Conservation (phyloP, 2,888 invertebrate species). For the Pristionchus arcanus region DNA sequence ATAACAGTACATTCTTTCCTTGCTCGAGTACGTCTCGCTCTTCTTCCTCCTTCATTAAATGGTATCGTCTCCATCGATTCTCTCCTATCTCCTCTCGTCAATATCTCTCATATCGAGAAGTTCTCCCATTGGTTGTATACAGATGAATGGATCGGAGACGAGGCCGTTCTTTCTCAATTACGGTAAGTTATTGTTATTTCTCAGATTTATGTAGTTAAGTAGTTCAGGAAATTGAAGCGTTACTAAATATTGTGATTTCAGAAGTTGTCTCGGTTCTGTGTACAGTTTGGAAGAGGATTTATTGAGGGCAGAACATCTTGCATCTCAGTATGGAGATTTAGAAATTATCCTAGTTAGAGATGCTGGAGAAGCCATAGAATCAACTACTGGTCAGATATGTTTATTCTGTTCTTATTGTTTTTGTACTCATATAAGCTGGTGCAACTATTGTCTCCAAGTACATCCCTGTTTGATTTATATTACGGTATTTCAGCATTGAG, state of each 20-base stretch:
- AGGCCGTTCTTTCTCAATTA: conserved; percentile 55
- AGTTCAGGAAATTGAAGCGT: neutral
- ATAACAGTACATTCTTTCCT: conserved; percentile 4
- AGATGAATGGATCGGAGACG: conserved; percentile 55
- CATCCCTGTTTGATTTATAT: neutral
- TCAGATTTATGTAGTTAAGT: neutral
- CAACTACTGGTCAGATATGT: neutral
- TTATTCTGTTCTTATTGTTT: neutral
- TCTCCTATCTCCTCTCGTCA: conserved; percentile 38
- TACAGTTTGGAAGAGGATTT: conserved; percentile 55
- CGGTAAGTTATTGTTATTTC: neutral
- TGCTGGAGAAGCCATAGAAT: conserved; percentile 37
- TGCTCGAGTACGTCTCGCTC: conserved; percentile 33
- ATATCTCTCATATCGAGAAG: conserved; percentile 20
- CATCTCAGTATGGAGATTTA: conserved; percentile 46
- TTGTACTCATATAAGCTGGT: neutral
- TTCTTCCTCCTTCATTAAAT: neutral
- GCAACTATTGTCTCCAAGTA: neutral
- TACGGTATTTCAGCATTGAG: neutral
- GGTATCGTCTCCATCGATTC: conserved; percentile 27
- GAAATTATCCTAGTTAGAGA: conserved; percentile 43
- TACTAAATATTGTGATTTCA: neutral
- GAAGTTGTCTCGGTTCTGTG: conserved; percentile 53
- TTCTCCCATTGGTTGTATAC: conserved; percentile 59
- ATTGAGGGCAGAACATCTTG: neutral